Evolutionary conservation across 1,140 invertebrate species (phyloP).

Genomic region (Zaprionus gabonicus): DNA sequence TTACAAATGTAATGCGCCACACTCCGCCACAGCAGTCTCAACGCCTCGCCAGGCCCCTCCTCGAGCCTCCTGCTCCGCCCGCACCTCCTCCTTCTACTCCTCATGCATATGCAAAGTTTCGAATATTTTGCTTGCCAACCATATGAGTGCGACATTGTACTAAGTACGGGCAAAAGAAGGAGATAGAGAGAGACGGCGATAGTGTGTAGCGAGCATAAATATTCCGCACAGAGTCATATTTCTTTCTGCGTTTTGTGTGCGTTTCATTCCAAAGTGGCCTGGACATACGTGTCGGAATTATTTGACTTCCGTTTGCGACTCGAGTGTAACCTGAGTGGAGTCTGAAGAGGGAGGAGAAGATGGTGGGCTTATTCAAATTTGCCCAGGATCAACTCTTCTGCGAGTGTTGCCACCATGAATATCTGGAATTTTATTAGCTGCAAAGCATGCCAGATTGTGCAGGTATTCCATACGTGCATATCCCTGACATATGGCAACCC

Average conservation of each 20-base stretch:
- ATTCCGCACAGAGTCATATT: conserved; percentile 73
- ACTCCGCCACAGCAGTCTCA: conserved; percentile 36
- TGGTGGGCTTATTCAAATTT: background rate
- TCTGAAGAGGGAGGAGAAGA: background rate
- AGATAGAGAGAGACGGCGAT: background rate
- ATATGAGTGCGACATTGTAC: conserved; percentile 66
- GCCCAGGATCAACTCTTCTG: background rate
- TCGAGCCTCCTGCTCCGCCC: background rate
- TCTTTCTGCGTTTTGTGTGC: conserved; percentile 74
- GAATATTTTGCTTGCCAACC: conserved; percentile 70
- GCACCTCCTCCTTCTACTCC: background rate
- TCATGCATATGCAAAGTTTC: conserved; percentile 81
- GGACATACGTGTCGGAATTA: conserved; percentile 81
- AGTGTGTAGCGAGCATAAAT: conserved; percentile 61
- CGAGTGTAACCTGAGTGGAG: conserved; percentile 10
- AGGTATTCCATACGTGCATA: background rate
- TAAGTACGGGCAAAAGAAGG: conserved; percentile 22
- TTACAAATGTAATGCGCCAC: conserved; percentile 80
- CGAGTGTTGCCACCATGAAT: background rate
- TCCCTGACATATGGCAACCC: background rate
- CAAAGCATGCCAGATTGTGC: background rate
- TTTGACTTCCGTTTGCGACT: conserved; percentile 67
- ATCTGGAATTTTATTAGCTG: conserved; percentile 7
- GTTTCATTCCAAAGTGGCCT: conserved; percentile 71
- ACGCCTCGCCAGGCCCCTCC: conserved; percentile 9